Evolutionary conservation across 2,113 vertebrate genomes (phyloP), one percentile per base, ranked within the genome.

Genomic region (Eclectus roratus): DNA sequence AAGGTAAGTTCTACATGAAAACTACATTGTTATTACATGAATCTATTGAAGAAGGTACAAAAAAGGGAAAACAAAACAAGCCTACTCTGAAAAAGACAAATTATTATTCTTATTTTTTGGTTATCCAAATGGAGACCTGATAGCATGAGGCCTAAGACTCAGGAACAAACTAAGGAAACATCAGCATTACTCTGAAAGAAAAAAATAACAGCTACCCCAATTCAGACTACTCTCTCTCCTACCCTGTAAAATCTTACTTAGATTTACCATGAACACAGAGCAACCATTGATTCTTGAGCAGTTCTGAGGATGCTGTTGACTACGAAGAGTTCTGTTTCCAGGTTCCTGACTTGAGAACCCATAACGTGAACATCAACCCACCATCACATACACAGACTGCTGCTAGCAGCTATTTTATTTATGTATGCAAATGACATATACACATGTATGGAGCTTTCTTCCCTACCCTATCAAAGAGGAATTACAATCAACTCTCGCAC

Each of bases 351-450:
- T 25, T 41, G 28, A 46, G n/a, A 92, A 50, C 19, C 20, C 25
- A 19, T 0, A 17, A 11, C 3, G 4, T 31, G 25, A 35, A 41
- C 39, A 72, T 0, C 0, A 3, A 55, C 1, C 2, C 18, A 69
- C 5, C 31, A 39, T 6, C 27, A 37, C 20, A 28, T 3, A 1
- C 24, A 39, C 0, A 47, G 29, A 70, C 2, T 73, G 9, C 33
- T 52, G 31, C 24, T 17, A 14, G 15, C 7, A 43, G 25, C 2
- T 1, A 27, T 49, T 39, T 66, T 14, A 66, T 37, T 85, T 46
- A 17, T 12, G 16, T 35, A 73, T 80, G 64, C 58, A 76, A 63
- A 41, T 43, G 20, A 47, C 23, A 80, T 5, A 17, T 1, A 41
- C 1, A 7, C 7, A 33, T 0, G 0, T 41, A 53, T 1, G 25